These are phyloP conservation scores for Prorops nasuta DNA, from an alignment of 1,140 invertebrate species.

Conservation along the genomic window DNA sequence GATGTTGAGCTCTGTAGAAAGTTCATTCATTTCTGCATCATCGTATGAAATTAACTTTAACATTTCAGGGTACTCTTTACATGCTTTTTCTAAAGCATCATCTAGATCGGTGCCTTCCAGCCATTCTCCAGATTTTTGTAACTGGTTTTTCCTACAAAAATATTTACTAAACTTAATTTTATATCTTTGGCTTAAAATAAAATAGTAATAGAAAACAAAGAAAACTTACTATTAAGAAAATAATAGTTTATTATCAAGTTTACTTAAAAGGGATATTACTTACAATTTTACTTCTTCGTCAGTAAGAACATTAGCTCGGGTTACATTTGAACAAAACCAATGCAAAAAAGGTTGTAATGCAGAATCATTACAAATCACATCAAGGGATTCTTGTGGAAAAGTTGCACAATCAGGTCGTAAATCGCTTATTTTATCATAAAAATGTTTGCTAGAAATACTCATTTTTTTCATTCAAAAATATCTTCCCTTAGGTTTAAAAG, in stretches of 20 bases:
- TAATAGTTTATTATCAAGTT: constrained; percentile 1
- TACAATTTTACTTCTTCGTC: constrained; percentile 42
- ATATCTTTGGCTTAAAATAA: not conserved
- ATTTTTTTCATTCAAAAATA: constrained; percentile 20
- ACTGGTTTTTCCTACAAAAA: constrained; percentile 33
- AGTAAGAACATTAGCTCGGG: constrained; percentile 35
- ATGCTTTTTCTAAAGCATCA: constrained; percentile 29
- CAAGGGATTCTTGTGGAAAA: constrained; percentile 6
- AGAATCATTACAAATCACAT: constrained; percentile 16
- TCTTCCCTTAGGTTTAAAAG: constrained; percentile 10
- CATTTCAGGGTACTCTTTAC: constrained; percentile 39
- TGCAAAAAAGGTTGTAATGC: constrained; percentile 38
- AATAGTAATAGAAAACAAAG: not conserved
- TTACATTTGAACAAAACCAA: constrained; percentile 46
- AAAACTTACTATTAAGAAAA: not conserved
- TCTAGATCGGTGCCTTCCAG: constrained; percentile 37
- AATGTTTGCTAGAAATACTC: constrained; percentile 27
- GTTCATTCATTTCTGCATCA: constrained; percentile 14
- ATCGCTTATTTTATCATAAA: constrained; percentile 36
- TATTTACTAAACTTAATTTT: constrained; percentile 9
- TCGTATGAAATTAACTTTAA: constrained; percentile 29
- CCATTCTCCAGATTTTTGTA: constrained; percentile 35
- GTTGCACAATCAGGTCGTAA: constrained; percentile 29
- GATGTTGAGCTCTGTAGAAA: constrained; percentile 21
- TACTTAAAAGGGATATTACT: constrained; percentile 4